Evolutionary conservation across 1,140 invertebrate species (phyloP), one percentile per base, ranked within the genome.

Genomic region (Mercenaria mercenaria): DNA sequence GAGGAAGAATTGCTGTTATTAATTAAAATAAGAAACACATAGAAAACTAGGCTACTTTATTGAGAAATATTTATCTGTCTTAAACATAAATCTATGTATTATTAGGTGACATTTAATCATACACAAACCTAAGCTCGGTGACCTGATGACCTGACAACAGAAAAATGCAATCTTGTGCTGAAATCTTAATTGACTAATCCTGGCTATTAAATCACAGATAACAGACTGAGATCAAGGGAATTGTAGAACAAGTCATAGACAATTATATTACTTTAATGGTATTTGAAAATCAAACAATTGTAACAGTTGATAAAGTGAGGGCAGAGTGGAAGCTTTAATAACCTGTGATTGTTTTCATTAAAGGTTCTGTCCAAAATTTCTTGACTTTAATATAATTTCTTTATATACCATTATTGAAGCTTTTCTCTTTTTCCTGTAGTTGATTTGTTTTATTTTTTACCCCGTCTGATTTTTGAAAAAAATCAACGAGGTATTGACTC

Each of bases 141-240:
- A 72, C 67, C 34, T 72, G 34, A 39, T 37, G 37, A 4, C 34
- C 34, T 72, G 67, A 72, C 67, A 72, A 72, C 34, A 6, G 13
- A 18, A 72, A 29, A 72, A 41, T 72, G 32, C 39, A 20, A 72
- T 72, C 67, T 39, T 18, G 29, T 39, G n/a, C 67, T 72, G 32
- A 2, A 26, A 72, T 72, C 67, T 72, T 72, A 72, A 72, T 72
- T 37, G 67, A 37, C 11, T 39, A 72, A 72, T 72, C 34, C 67
- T 0, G 32, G 34, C 67, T 34, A 72, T 72, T 72, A 72, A 41
- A 72, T 72, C 67, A 72, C 37, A 72, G 67, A 72, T 72, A 72
- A 72, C 39, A 41, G 34, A 39, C 15, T 29, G 6, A 72, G 18
- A 72, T 72, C 67, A 41, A 41, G 67, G 37, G 37, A 72, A 41